A percentile compares a stretch with the other conserved stretches of the same genome.
These are phyloP conservation scores for Irena cyanogastra DNA, from an alignment of 2,113 vertebrate genomes.

Conservation along the genomic window DNA sequence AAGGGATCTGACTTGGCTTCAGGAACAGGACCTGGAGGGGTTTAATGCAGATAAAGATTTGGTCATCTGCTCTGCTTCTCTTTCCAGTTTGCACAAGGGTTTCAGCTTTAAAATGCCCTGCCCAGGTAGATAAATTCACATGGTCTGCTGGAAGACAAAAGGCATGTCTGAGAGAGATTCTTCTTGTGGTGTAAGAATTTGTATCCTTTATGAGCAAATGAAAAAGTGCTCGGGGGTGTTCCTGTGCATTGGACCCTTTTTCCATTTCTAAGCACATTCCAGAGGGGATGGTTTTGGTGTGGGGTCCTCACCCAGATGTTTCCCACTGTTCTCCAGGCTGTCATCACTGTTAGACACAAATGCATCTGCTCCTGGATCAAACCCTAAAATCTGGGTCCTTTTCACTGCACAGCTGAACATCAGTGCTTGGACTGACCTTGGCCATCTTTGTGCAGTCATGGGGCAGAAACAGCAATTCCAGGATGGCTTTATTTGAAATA, in stretches of 20 bases:
- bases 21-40: background rate
- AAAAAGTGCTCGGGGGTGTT: background rate
- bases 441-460: background rate
- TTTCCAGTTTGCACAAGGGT: background rate
- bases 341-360: background rate
- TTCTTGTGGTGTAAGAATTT: background rate
- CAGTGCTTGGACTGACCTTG: background rate
- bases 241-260: background rate
- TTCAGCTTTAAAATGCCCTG: background rate
- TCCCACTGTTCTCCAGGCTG: background rate
- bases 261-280: background rate
- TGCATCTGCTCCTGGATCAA: background rate
- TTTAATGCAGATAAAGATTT: background rate
- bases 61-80: background rate
- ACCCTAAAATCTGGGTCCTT: background rate
- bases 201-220: background rate
- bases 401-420: background rate
- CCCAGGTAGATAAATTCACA: background rate
- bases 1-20: background rate
- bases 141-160: background rate
- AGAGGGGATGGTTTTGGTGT: background rate
- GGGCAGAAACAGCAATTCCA: background rate
- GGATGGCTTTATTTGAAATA: background rate
- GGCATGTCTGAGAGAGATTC: background rate
- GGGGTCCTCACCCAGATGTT: background rate